Percentiles rank a stretch among this genome's conserved stretches.
These are phyloP conservation scores for Xenopus borealis DNA, from an alignment of 2,113 vertebrate genomes.

Conservation along the genomic window DNA sequence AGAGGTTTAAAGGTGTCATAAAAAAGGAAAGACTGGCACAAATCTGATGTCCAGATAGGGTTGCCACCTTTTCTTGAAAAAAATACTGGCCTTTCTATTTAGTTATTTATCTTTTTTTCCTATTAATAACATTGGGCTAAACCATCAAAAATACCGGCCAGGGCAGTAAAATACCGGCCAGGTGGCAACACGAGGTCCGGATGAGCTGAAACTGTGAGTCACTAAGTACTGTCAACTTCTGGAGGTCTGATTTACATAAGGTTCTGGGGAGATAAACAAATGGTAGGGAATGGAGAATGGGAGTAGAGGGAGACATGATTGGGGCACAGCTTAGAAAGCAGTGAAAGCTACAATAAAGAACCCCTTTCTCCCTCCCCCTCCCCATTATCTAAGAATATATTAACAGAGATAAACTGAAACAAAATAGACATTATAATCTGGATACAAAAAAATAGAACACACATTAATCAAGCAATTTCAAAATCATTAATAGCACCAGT, in stretches of 20 bases:
- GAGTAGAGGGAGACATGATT: background rate
- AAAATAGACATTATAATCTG: slow-evolving; percentile 72
- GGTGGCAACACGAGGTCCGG: no score
- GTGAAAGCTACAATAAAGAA: slow-evolving; percentile 5
- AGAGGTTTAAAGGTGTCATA: slow-evolving; percentile 17
- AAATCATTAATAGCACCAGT: slow-evolving; percentile 99
- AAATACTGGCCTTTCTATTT: no score
- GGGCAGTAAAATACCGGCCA: no score
- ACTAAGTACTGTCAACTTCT: background rate
- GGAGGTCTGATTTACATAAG: slow-evolving; percentile 8
- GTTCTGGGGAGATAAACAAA: slow-evolving; percentile 16
- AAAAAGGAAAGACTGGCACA: slow-evolving; percentile 6
- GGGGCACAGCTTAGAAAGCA: slow-evolving; percentile 3
- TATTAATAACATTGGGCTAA: no score
- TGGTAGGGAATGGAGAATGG: background rate
- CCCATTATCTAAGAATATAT: slow-evolving; percentile 72
- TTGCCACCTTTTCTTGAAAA: no score
- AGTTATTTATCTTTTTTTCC: no score
- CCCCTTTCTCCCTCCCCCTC: background rate
- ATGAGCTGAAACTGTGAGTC: slow-evolving; percentile 10
- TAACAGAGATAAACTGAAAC: slow-evolving; percentile 79
- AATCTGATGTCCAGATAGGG: background rate
- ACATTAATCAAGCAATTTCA: slow-evolving; percentile 98
- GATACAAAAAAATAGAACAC: slow-evolving; percentile 81
- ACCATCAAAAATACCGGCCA: no score